Conservation (phyloP, 2,113 vertebrate genomes). For the Microcebus lehilahytsara region DNA sequence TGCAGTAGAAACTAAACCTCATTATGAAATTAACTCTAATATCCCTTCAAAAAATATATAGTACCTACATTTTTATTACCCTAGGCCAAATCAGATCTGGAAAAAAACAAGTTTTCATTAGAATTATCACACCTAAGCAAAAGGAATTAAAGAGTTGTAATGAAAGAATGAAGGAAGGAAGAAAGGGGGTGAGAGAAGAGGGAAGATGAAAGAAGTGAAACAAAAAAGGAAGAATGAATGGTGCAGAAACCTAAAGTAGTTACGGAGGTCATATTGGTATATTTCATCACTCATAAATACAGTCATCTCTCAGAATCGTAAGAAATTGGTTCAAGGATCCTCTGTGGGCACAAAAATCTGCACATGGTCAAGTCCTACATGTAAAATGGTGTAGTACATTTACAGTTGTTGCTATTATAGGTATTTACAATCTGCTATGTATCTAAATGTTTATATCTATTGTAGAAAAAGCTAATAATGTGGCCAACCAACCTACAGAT, state of each 20-base stretch:
- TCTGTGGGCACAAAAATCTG: background rate
- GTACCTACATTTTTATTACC: background rate
- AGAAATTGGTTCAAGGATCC: background rate
- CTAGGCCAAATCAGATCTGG: background rate
- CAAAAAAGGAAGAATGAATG: background rate
- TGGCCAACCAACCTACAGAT: conserved; percentile 8
- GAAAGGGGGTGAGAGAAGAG: background rate
- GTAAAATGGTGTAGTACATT: background rate
- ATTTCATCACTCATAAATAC: conserved; percentile 23
- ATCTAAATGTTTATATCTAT: background rate
- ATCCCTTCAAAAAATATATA: background rate
- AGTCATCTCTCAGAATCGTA: background rate
- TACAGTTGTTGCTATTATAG: background rate
- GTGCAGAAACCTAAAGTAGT: background rate
- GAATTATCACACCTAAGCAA: background rate
- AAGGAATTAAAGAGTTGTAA: background rate
- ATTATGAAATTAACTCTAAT: conserved; percentile 25
- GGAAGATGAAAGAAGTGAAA: background rate
- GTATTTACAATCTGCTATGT: background rate
- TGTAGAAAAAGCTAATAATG: conserved; percentile 7
- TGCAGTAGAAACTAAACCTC: background rate
- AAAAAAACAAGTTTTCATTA: conserved; percentile 11
- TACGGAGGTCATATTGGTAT: background rate
- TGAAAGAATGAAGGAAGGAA: background rate
- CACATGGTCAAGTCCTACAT: background rate